Percentiles rank a stretch among this genome's conserved stretches.
phyloP scores from a whole-genome alignment of 2,888 invertebrate species.

The Tupiocoris notatus region DNA sequence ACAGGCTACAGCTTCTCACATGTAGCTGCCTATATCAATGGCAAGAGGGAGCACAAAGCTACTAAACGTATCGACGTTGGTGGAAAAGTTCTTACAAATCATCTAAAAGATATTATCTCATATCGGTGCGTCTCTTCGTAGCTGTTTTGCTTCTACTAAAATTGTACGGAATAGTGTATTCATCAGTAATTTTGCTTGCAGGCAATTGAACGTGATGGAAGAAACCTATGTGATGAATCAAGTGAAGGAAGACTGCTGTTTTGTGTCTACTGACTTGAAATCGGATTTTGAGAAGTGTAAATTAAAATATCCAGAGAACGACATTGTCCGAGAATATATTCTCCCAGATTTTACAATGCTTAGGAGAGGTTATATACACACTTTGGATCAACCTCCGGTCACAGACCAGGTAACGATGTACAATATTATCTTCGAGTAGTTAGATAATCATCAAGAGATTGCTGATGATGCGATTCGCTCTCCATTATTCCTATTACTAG shows the following conservation, averaged over 20 bases:
- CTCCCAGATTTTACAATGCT: slow-evolving; percentile 93
- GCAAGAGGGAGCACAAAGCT: slow-evolving; percentile 69
- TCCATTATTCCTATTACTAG: too few species aligned
- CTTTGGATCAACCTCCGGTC: slow-evolving; percentile 55
- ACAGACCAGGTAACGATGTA: slow-evolving; percentile 47
- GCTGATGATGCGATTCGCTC: too few species aligned
- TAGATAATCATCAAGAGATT: too few species aligned
- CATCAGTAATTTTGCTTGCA: slow-evolving; percentile 47
- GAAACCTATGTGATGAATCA: slow-evolving; percentile 98
- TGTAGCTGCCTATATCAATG: slow-evolving; percentile 81
- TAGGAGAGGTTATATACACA: slow-evolving; percentile 70
- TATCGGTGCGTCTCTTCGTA: slow-evolving; percentile 77
- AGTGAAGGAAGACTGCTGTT: slow-evolving; percentile 96
- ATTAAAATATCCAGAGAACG: slow-evolving; percentile 61
- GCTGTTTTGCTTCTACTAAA: too few species aligned
- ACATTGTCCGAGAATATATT: slow-evolving; percentile 86
- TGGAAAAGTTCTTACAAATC: slow-evolving; percentile 95
- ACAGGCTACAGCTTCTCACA: slow-evolving; percentile 95
- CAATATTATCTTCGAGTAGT: too few species aligned
- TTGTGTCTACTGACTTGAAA: slow-evolving; percentile 80
- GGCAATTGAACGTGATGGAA: slow-evolving; percentile 96
- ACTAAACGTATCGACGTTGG: slow-evolving; percentile 77
- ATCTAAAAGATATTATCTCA: slow-evolving; percentile 94
- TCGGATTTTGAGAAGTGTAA: slow-evolving; percentile 72
- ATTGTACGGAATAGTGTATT: too few species aligned